Evolutionary conservation across 37 sponge, comb jelly and placozoan genomes (phyloP).

Genomic region (Petrosia ficiformis): DNA sequence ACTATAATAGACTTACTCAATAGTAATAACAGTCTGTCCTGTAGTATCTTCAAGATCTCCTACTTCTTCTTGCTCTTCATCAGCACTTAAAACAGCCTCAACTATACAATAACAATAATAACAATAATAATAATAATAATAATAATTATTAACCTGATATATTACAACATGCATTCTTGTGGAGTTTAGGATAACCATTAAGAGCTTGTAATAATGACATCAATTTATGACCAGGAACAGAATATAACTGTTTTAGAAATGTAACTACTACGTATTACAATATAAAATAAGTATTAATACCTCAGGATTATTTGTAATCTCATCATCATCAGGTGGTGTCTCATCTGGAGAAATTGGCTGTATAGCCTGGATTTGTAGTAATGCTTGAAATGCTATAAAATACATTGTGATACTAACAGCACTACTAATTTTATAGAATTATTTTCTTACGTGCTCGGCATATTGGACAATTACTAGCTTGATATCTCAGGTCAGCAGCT

Average conservation of each 20-base stretch:
- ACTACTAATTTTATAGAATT: neutral
- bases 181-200: constrained; percentile 13
- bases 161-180: too few species aligned
- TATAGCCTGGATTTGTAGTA: constrained; percentile 65
- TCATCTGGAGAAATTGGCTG: constrained; percentile 23
- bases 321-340: constrained; percentile 27
- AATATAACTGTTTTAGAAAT: neutral
- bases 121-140: too few species aligned
- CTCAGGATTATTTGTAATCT: constrained; percentile 39
- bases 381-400: constrained; percentile 68
- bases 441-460: constrained; percentile 79
- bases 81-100: too few species aligned
- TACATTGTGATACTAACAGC: neutral
- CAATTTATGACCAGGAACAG: neutral
- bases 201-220: neutral
- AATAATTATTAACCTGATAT: too few species aligned
- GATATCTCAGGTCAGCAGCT: constrained; percentile 73
- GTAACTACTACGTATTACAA: neutral
- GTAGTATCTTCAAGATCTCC: too few species aligned
- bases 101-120: too few species aligned
- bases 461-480: constrained; percentile 86
- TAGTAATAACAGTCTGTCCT: too few species aligned
- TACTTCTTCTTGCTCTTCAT: too few species aligned
- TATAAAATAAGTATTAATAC: neutral
- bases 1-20: too few species aligned